These are phyloP conservation scores for Tragelaphus buxtoni DNA, from an alignment of 2,113 vertebrate species.

Conservation along the genomic window DNA sequence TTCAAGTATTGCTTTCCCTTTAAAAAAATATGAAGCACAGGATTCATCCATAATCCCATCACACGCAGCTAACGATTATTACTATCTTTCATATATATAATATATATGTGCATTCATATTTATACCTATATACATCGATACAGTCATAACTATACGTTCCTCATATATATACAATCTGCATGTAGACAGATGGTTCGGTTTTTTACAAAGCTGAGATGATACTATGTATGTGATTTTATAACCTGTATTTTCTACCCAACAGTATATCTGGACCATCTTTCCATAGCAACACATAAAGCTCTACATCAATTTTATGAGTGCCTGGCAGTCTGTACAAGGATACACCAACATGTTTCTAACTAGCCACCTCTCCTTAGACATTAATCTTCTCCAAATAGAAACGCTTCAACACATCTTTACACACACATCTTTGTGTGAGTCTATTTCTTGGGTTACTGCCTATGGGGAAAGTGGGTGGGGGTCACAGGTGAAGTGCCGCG, in stretches of 20 bases:
- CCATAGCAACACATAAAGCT: background rate
- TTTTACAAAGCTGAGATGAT: slow-evolving; percentile 12
- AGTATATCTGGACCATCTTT: slow-evolving; percentile 3
- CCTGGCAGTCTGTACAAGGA: background rate
- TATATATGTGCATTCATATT: background rate
- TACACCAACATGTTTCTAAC: background rate
- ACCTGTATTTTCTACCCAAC: background rate
- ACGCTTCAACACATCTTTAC: background rate
- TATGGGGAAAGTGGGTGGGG: background rate
- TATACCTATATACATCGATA: background rate
- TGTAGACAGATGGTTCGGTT: background rate
- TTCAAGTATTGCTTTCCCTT: background rate
- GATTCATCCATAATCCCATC: background rate
- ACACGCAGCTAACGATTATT: background rate
- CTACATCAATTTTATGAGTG: background rate
- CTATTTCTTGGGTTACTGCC: background rate
- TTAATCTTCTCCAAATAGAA: background rate
- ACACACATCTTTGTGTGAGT: background rate
- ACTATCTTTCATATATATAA: background rate
- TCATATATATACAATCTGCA: background rate
- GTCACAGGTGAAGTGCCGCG: rapidly evolving
- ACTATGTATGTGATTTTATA: background rate
- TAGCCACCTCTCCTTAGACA: background rate
- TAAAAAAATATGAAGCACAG: background rate
- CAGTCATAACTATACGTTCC: background rate